Evolutionary conservation across 2,888 invertebrate genomes (phyloP), one percentile per base, ranked within the genome.

Genomic region (Synergus umbraculus): DNA sequence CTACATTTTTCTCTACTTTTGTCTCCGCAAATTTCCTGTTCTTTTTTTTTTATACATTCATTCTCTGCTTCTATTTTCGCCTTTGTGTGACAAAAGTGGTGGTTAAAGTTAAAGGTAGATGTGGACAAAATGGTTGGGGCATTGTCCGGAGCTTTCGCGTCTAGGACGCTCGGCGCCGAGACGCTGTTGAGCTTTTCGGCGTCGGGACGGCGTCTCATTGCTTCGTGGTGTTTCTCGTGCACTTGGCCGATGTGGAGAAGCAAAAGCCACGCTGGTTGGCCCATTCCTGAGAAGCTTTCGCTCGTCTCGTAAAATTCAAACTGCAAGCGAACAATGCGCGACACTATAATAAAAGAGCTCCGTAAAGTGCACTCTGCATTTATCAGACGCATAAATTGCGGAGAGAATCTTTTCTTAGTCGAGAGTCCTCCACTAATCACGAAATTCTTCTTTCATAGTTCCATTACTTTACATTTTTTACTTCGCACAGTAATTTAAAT

Each of bases 281-380:
- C 37, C 64, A 43, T 65, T 65, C 65, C 41, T 41, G 15, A 65
- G 65, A n/a, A 65, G n/a, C 43, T 65, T 37, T 41, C 2, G 43
- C 65, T 65, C 65, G 65, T 65, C 41, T 65, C 65, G 65, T 65
- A 65, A 65, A 65, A n/a, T 65, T 65, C 41, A 41, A 65, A 41
- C 65, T 41, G n/a, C n/a, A 65, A 54, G 65, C n/a, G 41, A 65
- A 41, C 65, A 41, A 65, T 65, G 65, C n/a, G 7, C 65, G n/a
- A 65, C 43, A n/a, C 41, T 65, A 41, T 43, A 65, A 65, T 65
- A 43, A 65, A 65, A n/a, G 41, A 65, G n/a, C 43, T 43, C n/a
- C 43, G 15, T 15, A 43, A 65, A 65, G 65, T 65, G 43, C 65
- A 65, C 43, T 65, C 65, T 65, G 41, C 65, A 65, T 65, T 37